Percentiles rank a stretch among this genome's conserved stretches.
phyloP scores from a whole-genome alignment of 2,888 invertebrate genomes.

The Steinernema scapterisci region DNA sequence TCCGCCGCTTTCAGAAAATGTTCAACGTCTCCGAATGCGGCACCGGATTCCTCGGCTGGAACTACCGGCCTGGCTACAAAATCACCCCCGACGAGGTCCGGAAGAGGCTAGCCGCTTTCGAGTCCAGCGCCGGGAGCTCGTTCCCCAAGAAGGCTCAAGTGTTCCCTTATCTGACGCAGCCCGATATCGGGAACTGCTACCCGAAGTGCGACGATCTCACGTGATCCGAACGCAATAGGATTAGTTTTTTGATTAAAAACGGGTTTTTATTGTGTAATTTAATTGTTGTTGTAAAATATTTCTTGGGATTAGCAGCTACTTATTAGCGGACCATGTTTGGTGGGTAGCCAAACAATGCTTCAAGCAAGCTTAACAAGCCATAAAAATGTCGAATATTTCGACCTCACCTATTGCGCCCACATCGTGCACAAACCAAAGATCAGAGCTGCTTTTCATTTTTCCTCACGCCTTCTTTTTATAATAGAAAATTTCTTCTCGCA shows the following conservation, averaged over 20 bases:
- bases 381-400: too few relatives aligned
- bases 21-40: slow-evolving; percentile 44
- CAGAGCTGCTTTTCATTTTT: too few relatives aligned
- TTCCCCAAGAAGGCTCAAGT: slow-evolving; percentile 40
- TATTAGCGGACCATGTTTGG: too few relatives aligned
- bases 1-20: slow-evolving; percentile 36
- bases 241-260: neutral
- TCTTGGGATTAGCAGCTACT: too few relatives aligned
- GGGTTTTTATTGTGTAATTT: neutral
- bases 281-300: neutral
- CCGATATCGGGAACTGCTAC: slow-evolving; percentile 44
- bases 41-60: slow-evolving; percentile 44
- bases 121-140: slow-evolving; percentile 33
- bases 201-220: slow-evolving; percentile 43
- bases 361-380: too few relatives aligned
- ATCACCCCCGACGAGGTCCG: slow-evolving; percentile 34
- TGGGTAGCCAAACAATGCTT: too few relatives aligned
- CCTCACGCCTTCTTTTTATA: too few relatives aligned
- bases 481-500: too few relatives aligned
- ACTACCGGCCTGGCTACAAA: slow-evolving; percentile 41
- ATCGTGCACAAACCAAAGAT: too few relatives aligned
- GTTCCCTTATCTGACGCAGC: slow-evolving; percentile 39
- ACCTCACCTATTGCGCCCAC: too few relatives aligned
- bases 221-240: slow-evolving; percentile 2
- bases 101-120: slow-evolving; percentile 37